Evolutionary conservation across 1,140 invertebrate genomes (phyloP), one percentile per base, ranked within the genome.

Genomic region (Diorhabda elongata): DNA sequence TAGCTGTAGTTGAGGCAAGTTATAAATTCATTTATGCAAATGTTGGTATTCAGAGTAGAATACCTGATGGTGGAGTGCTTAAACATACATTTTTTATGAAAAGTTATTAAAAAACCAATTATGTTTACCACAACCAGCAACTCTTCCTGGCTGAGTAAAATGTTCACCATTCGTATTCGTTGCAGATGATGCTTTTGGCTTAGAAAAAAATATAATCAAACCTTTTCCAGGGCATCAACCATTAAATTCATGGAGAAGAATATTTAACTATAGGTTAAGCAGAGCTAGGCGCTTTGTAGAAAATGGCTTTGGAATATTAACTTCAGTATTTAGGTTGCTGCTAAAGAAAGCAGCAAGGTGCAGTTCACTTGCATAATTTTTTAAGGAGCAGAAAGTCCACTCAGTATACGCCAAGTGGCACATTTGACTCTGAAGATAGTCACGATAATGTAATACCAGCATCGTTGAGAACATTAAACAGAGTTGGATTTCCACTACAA

Each of bases 11-110:
- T 5, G 1, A 2, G 5, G 47, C 5, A 9, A 52, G 9, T 52
- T 52, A 52, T 52, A 52, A 77, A 64, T 86, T 85, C 75, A 73
- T 78, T 44, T 79, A 77, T 61, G 75, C 80, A 11, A 78, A 85
- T 69, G 71, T 83, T 45, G 82, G 83, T 44, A 72, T 76, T 43
- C 76, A 79, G 74, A 83, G 83, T 42, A 71, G 77, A 67, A 77
- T 77, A 67, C 74, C 74, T 67, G 80, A 83, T 64, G 76, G 78
- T 64, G 79, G 78, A 3, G 74, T 82, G 7, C 81, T 81, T 72
- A 5, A 9, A 52, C 5, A 9, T 6, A 52, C 5, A 5, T 6
- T 6, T 5, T 52, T 5, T 9, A 52, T 52, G 9, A 9, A 6
- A 52, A 6, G 47, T 9, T 52, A 5, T 6, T 9, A 52, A 52